Conservation (phyloP, 2,888 invertebrate species). For the Torymus texanus region DNA sequence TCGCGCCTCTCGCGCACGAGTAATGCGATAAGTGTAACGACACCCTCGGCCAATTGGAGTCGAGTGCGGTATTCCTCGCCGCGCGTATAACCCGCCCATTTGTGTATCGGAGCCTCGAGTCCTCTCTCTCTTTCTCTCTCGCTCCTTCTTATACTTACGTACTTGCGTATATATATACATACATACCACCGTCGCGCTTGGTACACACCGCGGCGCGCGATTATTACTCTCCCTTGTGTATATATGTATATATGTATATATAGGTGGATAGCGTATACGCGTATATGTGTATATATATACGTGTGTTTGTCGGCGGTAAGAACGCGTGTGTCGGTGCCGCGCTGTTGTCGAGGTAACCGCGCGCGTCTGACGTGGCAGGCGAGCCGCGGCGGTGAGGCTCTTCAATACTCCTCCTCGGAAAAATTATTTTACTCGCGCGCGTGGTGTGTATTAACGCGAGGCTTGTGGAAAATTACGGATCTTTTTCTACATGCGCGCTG, state of each 20-base stretch:
- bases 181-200: constrained; percentile 28
- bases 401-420: constrained; percentile 4
- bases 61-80: constrained; percentile 61
- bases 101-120: constrained; percentile 60
- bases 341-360: constrained; percentile 50
- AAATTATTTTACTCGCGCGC: constrained; percentile 32
- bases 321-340: constrained; percentile 24
- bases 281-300: not conserved
- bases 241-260: not conserved
- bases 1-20: constrained; percentile 51
- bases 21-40: constrained; percentile 72
- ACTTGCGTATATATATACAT: not conserved
- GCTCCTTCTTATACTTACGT: not conserved
- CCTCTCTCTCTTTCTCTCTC: constrained; percentile 29
- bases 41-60: constrained; percentile 70
- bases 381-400: too few species aligned
- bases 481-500: constrained; percentile 8
- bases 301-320: constrained; percentile 28
- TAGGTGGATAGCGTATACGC: not conserved
- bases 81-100: constrained; percentile 67
- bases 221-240: constrained; percentile 14
- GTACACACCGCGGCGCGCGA: constrained; percentile 34
- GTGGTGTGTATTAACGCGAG: not conserved
- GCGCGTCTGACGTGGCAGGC: constrained; percentile 23
- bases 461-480: constrained; percentile 65